These are phyloP conservation scores for Anthophora plumipes DNA, from an alignment of 2,888 invertebrate genomes.

Conservation along the genomic window DNA sequence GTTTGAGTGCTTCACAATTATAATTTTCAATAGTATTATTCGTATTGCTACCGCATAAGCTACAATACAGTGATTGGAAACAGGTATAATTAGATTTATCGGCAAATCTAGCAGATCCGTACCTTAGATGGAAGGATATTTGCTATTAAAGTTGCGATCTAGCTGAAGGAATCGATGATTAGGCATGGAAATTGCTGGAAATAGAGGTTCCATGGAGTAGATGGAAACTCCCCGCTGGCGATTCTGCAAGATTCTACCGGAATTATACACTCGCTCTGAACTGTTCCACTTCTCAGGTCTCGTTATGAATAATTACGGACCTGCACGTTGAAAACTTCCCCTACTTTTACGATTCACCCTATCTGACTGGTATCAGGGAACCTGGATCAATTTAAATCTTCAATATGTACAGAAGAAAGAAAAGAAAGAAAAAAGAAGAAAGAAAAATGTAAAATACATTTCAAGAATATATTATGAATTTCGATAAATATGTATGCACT, in stretches of 20 bases:
- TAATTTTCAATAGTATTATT: background rate
- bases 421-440: background rate
- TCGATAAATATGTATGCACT: background rate
- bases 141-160: conserved; percentile 19
- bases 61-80: background rate
- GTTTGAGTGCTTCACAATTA: background rate
- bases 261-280: conserved; percentile 11
- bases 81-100: conserved; percentile 2
- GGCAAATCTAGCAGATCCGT: conserved; percentile 4
- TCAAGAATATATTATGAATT: background rate
- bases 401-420: background rate
- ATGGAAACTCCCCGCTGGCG: conserved; percentile 1
- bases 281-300: conserved; percentile 10
- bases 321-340: conserved; percentile 1
- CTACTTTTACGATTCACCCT: background rate
- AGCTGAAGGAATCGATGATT: conserved; percentile 32
- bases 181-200: conserved; percentile 26
- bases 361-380: background rate
- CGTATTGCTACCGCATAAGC: background rate
- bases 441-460: background rate
- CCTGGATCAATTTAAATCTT: background rate
- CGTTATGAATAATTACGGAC: conserved; percentile 16
- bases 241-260: conserved; percentile 4
- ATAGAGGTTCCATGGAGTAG: background rate
- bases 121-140: background rate